phyloP scores from a whole-genome alignment of 1,140 invertebrate species.

The Teleogryllus occipitalis region DNA sequence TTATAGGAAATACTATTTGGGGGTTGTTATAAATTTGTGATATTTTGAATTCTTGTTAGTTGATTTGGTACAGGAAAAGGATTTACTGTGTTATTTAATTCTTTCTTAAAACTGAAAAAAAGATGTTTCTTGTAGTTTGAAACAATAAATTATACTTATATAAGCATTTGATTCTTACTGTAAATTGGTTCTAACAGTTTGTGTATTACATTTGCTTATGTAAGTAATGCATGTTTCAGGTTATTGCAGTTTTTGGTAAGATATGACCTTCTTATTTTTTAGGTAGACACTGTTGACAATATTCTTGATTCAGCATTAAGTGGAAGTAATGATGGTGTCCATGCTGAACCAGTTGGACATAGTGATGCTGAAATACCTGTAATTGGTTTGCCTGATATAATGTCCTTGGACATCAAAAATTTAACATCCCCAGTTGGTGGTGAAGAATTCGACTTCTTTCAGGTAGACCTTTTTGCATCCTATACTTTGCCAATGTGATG shows the following conservation, averaged over 20 bases:
- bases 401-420: neutral
- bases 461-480: neutral
- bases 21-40: too few species aligned
- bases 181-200: neutral
- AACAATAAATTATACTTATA: neutral
- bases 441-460: neutral
- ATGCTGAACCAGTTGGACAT: neutral
- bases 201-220: neutral
- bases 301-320: neutral
- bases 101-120: too few species aligned
- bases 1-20: too few species aligned
- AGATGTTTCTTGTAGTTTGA: neutral
- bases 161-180: neutral
- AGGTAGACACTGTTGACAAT: neutral
- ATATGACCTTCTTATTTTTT: neutral
- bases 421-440: neutral
- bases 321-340: neutral
- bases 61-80: too few species aligned
- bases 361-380: neutral
- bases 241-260: neutral
- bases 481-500: too few species aligned
- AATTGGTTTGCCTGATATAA: neutral
- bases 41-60: too few species aligned
- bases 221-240: neutral
- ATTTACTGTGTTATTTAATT: too few species aligned